These are phyloP conservation scores for Callospermophilus lateralis DNA, from an alignment of 2,113 vertebrate genomes.

Conservation along the genomic window DNA sequence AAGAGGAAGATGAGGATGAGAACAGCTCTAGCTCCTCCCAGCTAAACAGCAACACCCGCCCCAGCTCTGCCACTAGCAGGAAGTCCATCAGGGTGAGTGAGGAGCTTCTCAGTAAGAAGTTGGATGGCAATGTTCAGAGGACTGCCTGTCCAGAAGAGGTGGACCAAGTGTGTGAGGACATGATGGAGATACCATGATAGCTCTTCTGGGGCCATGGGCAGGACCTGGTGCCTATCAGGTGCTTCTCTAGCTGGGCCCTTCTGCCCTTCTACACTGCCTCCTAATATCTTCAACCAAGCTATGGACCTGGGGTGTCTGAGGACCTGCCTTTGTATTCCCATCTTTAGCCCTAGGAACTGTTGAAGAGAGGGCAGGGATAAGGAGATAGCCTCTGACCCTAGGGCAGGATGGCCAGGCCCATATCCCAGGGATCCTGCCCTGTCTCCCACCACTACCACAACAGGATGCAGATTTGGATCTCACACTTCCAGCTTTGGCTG, in stretches of 20 bases:
- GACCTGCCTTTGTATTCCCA: rapidly evolving
- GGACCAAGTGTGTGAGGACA: rapidly evolving
- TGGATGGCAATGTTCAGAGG: rapidly evolving
- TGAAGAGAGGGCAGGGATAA: not conserved
- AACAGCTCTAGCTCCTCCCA: slow-evolving; percentile 98
- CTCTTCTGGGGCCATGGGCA: not conserved
- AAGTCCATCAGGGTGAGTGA: slow-evolving; percentile 96
- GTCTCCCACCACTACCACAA: not conserved
- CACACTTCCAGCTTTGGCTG: not conserved
- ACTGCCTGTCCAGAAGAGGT: not conserved
- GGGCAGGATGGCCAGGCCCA: not conserved
- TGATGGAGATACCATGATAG: not conserved
- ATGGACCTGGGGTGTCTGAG: not conserved
- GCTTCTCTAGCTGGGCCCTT: not conserved
- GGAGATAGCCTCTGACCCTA: not conserved
- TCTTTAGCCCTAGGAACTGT: not conserved
- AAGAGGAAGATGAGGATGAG: slow-evolving; percentile 97
- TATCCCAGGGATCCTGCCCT: not conserved
- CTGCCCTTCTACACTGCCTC: too few relatives aligned
- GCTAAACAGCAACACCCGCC: slow-evolving; percentile 97
- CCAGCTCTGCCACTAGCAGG: slow-evolving; percentile 97
- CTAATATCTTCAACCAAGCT: not conserved
- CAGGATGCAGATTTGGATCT: not conserved
- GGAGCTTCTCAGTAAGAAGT: not conserved
- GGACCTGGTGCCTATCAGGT: not conserved